A percentile compares a stretch with the other conserved stretches of the same genome.
Evolutionary conservation across 2,888 invertebrate genomes (phyloP).

Genomic region (Parnassius orleans): DNA sequence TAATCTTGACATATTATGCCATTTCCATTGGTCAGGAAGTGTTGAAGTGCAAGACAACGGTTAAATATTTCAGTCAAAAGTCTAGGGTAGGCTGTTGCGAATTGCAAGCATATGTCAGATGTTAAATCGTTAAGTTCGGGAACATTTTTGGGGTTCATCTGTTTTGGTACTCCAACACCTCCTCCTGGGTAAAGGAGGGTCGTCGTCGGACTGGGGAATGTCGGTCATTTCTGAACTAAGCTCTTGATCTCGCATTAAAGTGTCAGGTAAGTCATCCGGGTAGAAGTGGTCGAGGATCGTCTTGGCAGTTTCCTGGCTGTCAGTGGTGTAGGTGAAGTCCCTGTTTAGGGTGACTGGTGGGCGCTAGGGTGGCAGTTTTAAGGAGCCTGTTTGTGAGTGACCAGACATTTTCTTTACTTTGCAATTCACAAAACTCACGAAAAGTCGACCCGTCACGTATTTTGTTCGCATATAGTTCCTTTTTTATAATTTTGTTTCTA

Average conservation of each 20-base stretch:
- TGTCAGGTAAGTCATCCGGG: constrained; percentile 27
- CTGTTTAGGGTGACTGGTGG: constrained; percentile 22
- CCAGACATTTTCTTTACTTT: constrained; percentile 31
- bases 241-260: constrained; percentile 8
- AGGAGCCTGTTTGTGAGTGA: constrained; percentile 28
- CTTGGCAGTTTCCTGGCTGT: constrained; percentile 26
- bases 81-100: neutral
- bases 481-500: neutral
- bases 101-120: neutral
- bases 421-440: constrained; percentile 21
- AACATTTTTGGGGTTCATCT: no score
- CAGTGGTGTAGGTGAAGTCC: constrained; percentile 17
- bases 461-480: neutral
- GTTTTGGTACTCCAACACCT: no score
- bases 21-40: constrained; percentile 31
- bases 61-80: constrained; percentile 5
- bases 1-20: constrained; percentile 23
- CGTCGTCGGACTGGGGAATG: no score
- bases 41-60: constrained; percentile 15
- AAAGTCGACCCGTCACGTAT: constrained; percentile 23
- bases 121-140: no score
- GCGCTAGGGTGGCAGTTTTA: constrained; percentile 12
- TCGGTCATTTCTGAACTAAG: no score
- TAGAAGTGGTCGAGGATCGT: no score
- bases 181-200: no score